A percentile compares a stretch with the other conserved stretches of the same genome.
These are phyloP conservation scores for Chondrosia reniformis DNA, from an alignment of 37 sponge, comb jelly and placozoan species.

Conservation along the genomic window DNA sequence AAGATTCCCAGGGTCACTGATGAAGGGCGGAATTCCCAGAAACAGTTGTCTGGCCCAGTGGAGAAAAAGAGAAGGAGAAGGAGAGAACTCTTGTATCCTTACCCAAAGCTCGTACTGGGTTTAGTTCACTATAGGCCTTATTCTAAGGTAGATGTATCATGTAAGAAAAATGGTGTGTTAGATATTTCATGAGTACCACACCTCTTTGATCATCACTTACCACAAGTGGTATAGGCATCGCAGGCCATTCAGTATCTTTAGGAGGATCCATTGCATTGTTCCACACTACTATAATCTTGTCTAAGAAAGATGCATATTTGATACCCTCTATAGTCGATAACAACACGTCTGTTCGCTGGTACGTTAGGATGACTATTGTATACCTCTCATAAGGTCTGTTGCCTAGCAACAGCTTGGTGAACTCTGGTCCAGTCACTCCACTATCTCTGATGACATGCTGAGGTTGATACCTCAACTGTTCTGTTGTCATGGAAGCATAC, in stretches of 20 bases:
- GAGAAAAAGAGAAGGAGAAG: no score
- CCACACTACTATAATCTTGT: constrained; percentile 90
- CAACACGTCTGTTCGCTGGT: constrained; percentile 56
- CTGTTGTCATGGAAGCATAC: constrained; percentile 10
- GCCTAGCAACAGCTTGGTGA: constrained; percentile 64
- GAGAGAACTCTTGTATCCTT: no score
- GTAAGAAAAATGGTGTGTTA: no score
- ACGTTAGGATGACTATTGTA: constrained; percentile 83
- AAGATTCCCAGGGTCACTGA: no score
- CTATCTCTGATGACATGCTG: constrained; percentile 42
- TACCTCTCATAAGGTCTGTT: constrained; percentile 76
- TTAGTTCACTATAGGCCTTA: no score
- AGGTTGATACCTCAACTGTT: constrained; percentile 25
- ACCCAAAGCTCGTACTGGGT: no score
- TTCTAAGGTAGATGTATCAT: no score
- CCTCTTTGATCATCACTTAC: neutral
- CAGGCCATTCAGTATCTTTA: constrained; percentile 39
- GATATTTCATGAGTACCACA: no score
- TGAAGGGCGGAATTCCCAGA: no score
- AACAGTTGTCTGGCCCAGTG: no score
- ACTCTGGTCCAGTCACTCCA: constrained; percentile 66
- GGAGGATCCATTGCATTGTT: constrained; percentile 57
- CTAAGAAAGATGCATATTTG: constrained; percentile 33
- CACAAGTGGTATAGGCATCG: constrained; percentile 55
- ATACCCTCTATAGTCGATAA: constrained; percentile 47